Evolutionary conservation across 1,140 invertebrate genomes (phyloP), one percentile per base, ranked within the genome.

Genomic region (Myzus persicae): DNA sequence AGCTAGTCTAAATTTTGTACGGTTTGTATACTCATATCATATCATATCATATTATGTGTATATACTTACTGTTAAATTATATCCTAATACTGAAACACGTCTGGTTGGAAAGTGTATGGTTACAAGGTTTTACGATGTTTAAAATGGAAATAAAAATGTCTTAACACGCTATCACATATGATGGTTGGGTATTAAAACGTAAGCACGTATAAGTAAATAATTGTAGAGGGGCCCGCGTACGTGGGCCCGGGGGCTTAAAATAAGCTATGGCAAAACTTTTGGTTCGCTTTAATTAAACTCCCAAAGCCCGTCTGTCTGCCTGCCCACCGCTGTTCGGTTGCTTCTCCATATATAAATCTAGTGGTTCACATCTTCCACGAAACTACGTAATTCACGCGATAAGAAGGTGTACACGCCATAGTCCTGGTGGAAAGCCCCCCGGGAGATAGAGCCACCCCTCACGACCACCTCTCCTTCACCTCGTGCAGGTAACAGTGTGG

Each of bases 221-320:
- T 93, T 93, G 90, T n/a, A 36, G 42, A 36, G 26, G 67, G 67
- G 54, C 3, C 51, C 40, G 42, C n/a, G 42, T 40, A 44, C 42
- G 42, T 42, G 40, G 26, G 24, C 54, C 48, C 48, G n/a, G 48
- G 51, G 42, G 90, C 90, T 91, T 91, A 91, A 82, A 91, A 91
- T 91, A 91, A 91, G 44, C 90, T 85, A 85, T 22, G 36, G 81
- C 36, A 48, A 93, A 93, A 93, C 91, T 93, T 93, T 93, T 93
- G 76, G 46, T 48, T 51, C 46, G 46, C 81, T 93, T 93, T 93
- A 93, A 93, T 93, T 93, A 93, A 93, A 93, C 91, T 82, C 76
- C 22, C 14, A 85, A 51, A 81, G 36, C 91, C 76, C 6, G 91
- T 31, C 81, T 89, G 87, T 51, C 87, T 89, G 46, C 87, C 44